Percentiles rank a stretch among this genome's conserved stretches.
Evolutionary conservation across 92 coral and sea anemone genomes (phyloP).

Genomic region (Zoanthus solanderi): DNA sequence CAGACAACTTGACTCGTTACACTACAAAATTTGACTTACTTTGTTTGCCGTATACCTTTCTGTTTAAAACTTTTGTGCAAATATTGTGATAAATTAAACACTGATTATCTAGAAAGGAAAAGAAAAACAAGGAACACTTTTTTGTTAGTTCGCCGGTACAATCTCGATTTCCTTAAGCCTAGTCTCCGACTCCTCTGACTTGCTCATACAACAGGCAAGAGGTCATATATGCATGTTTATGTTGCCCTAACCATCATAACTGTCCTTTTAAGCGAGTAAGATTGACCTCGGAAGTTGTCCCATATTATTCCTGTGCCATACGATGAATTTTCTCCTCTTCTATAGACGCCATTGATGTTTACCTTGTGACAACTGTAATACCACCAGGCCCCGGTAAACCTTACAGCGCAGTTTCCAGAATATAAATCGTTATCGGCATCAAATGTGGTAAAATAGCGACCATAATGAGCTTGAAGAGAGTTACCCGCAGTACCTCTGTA

Average conservation of each 20-base stretch:
- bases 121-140: too few species aligned
- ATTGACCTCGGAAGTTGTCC: neutral
- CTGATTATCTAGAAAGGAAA: too few species aligned
- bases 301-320: neutral
- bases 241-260: neutral
- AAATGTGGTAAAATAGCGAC: conserved; percentile 2
- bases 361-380: neutral
- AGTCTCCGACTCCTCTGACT: too few species aligned
- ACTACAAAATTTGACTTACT: too few species aligned
- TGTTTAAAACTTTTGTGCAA: too few species aligned
- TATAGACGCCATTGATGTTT: neutral
- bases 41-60: too few species aligned
- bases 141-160: too few species aligned
- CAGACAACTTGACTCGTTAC: too few species aligned
- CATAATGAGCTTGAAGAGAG: neutral
- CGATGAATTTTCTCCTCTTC: neutral
- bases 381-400: conserved; percentile 13
- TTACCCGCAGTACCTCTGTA: conserved; percentile 25
- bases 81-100: too few species aligned
- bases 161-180: too few species aligned
- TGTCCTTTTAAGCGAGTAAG: conserved; percentile 9
- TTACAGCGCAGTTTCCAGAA: neutral
- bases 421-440: conserved; percentile 14
- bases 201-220: too few species aligned
- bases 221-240: neutral